A percentile compares a stretch with the other conserved stretches of the same genome.
Conservation (phyloP, 2,888 invertebrate species). For the Tinea trinotella region DNA sequence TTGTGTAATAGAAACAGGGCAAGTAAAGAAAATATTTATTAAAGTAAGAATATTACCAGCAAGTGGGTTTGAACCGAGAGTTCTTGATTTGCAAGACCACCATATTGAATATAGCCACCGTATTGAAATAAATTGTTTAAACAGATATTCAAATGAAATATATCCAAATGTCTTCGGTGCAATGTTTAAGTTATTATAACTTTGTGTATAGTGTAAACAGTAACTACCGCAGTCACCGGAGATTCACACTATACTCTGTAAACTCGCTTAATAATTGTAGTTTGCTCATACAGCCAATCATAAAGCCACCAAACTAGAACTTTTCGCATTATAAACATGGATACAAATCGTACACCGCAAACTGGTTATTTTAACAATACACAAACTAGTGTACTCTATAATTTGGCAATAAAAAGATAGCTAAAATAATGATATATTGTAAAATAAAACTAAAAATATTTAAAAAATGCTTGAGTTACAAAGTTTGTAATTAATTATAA, state of each 20-base stretch:
- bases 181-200: slow-evolving; percentile 1
- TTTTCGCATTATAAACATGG: not conserved
- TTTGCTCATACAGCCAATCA: slow-evolving; percentile 9
- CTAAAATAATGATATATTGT: too few species aligned
- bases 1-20: too few species aligned
- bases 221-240: slow-evolving; percentile 5
- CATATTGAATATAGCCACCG: too few species aligned
- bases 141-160: not conserved
- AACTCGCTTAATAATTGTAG: slow-evolving; percentile 10
- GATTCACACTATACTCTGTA: not conserved
- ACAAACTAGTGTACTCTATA: not conserved
- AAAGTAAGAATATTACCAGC: too few species aligned
- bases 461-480: too few species aligned
- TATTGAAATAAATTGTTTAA: too few species aligned
- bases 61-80: too few species aligned
- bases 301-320: not conserved
- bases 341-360: not conserved
- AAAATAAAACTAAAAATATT: too few species aligned
- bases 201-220: not conserved
- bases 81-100: too few species aligned
- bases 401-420: too few species aligned
- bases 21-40: too few species aligned
- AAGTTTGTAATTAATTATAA: too few species aligned
- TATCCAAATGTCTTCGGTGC: not conserved
- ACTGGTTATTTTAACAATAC: slow-evolving; percentile 8